Evolutionary conservation across 1,140 invertebrate species (phyloP).

Genomic region (Neuroterus valhalla): DNA sequence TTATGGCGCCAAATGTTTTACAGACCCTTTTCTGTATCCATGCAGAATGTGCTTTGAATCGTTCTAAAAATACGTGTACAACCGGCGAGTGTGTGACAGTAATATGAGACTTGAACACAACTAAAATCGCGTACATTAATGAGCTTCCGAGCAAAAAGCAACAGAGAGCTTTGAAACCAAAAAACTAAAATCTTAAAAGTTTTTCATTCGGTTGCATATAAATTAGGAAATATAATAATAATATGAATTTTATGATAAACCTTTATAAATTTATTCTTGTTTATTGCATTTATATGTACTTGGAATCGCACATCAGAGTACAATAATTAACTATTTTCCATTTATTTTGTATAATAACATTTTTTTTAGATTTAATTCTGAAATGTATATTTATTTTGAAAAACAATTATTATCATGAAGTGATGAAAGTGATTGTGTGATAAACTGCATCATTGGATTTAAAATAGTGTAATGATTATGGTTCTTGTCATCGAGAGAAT

Average conservation of each 20-base stretch:
- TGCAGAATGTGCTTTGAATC: slow-evolving; percentile 15
- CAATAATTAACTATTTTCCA: no score
- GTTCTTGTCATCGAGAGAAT: slow-evolving; percentile 40
- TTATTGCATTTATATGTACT: no score
- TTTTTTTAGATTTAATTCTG: no score
- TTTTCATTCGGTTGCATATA: no score
- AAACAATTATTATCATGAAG: background rate
- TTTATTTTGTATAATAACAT: no score
- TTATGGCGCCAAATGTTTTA: slow-evolving; percentile 14
- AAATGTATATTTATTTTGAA: no score
- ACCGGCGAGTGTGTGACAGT: slow-evolving; percentile 24
- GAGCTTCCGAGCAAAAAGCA: background rate
- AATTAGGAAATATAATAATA: no score
- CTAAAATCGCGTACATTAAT: slow-evolving; percentile 27
- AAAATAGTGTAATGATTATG: slow-evolving; percentile 32
- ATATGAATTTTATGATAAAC: no score
- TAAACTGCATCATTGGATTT: slow-evolving; percentile 12
- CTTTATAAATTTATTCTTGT: no score
- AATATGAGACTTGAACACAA: slow-evolving; percentile 11
- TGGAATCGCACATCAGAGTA: no score
- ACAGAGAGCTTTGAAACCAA: slow-evolving; percentile 15
- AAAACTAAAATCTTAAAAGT: background rate
- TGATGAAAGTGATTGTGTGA: slow-evolving; percentile 19
- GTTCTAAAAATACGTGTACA: slow-evolving; percentile 19
- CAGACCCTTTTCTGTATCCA: slow-evolving; percentile 13